phyloP scores from a whole-genome alignment of 2,797 vertebrate species.

The Antennarius maculatus region DNA sequence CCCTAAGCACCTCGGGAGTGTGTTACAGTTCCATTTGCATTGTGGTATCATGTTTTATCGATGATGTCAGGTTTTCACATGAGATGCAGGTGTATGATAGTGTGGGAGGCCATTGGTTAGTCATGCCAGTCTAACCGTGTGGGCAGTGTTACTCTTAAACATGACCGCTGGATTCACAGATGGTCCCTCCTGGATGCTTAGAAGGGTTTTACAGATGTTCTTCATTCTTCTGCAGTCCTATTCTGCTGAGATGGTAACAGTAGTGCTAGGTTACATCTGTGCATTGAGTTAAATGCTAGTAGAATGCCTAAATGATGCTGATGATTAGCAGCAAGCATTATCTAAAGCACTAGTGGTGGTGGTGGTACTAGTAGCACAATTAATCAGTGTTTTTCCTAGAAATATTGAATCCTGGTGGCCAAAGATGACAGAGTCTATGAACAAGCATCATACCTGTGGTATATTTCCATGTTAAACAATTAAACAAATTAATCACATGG shows the following conservation, averaged over 20 bases:
- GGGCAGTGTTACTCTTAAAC: conserved; percentile 1
- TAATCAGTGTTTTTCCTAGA: too few relatives aligned
- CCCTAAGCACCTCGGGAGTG: not conserved
- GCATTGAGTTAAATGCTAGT: too few relatives aligned
- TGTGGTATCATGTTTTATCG: not conserved
- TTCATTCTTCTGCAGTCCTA: not conserved
- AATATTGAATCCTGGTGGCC: too few relatives aligned
- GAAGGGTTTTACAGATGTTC: not conserved
- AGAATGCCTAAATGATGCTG: too few relatives aligned
- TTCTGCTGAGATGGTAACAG: not conserved
- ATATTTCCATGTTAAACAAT: too few relatives aligned
- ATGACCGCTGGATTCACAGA: conserved; percentile 1
- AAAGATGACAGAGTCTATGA: too few relatives aligned
- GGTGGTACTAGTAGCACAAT: too few relatives aligned
- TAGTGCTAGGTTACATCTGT: too few relatives aligned
- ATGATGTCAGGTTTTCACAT: conserved; percentile 6
- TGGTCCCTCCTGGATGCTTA: not conserved
- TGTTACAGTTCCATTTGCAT: not conserved
- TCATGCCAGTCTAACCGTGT: not conserved
- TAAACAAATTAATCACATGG: too few relatives aligned
- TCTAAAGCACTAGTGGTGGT: too few relatives aligned
- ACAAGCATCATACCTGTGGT: too few relatives aligned
- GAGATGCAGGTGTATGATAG: not conserved
- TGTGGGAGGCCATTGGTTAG: not conserved
- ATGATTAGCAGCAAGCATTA: too few relatives aligned